Percentiles rank a stretch among this genome's conserved stretches.
These are phyloP conservation scores for Anorthoa munda DNA, from an alignment of 2,888 invertebrate genomes.

Conservation along the genomic window DNA sequence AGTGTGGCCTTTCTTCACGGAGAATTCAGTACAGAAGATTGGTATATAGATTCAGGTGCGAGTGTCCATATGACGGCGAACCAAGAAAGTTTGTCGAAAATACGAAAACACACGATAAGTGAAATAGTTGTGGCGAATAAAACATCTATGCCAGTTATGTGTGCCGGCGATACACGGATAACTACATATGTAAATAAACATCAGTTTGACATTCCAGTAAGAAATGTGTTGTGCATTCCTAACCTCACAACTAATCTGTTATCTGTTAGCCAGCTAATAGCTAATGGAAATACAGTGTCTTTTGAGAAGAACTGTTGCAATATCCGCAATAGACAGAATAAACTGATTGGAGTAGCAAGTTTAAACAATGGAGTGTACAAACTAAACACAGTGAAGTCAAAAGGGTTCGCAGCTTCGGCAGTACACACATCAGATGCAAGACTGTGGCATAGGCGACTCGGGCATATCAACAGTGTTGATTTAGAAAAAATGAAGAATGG, in stretches of 20 bases:
- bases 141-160: conserved; percentile 19
- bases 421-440: not conserved
- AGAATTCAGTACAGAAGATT: no score
- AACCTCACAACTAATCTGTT: conserved; percentile 37
- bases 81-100: not conserved
- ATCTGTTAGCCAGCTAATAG: conserved; percentile 38
- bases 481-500: not conserved
- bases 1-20: no score
- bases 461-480: not conserved
- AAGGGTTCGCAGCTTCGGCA: not conserved
- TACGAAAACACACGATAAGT: not conserved
- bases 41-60: no score
- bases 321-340: conserved; percentile 43
- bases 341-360: not conserved
- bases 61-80: conserved; percentile 15
- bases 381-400: not conserved
- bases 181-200: not conserved
- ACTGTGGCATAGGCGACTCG: not conserved
- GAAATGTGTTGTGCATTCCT: conserved; percentile 31
- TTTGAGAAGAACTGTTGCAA: conserved; percentile 38
- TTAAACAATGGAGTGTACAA: not conserved
- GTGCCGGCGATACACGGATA: conserved; percentile 18
- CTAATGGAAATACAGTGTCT: conserved; percentile 37
- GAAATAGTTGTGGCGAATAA: conserved; percentile 2
- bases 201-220: conserved; percentile 4